These are phyloP conservation scores for Ictalurus furcatus DNA, from an alignment of 2,113 vertebrate genomes.

Conservation along the genomic window DNA sequence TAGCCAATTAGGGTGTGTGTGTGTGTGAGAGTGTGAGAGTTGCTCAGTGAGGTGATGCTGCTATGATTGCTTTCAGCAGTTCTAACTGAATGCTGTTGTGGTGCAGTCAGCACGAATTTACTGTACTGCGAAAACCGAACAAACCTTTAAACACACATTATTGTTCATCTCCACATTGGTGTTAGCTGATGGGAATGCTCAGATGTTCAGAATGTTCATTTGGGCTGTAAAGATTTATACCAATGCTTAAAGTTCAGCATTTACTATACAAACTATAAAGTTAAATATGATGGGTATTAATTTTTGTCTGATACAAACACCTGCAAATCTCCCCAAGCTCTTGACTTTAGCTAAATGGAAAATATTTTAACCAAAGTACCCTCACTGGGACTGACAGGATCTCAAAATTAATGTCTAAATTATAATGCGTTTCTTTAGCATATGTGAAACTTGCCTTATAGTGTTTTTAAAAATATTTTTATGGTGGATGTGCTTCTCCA, in stretches of 20 bases:
- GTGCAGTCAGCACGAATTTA: slow-evolving; percentile 1
- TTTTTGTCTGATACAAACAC: neutral
- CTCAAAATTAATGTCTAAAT: neutral
- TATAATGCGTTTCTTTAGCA: neutral
- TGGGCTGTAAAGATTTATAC: neutral
- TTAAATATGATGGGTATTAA: neutral
- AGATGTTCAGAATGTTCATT: neutral
- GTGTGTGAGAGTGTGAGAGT: slow-evolving; percentile 1
- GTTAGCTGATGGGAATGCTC: neutral
- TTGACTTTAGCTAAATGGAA: neutral
- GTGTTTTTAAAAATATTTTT: neutral
- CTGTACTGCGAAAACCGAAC: neutral
- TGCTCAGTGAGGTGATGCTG: slow-evolving; percentile 27
- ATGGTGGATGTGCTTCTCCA: neutral
- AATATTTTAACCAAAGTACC: neutral
- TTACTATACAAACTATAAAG: neutral
- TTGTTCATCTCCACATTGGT: neutral
- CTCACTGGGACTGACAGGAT: neutral
- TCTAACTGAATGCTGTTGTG: slow-evolving; percentile 16
- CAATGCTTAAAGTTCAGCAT: neutral
- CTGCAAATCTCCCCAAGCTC: neutral
- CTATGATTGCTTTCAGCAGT: slow-evolving; percentile 38
- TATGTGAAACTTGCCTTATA: neutral
- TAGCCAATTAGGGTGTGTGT: slow-evolving; percentile 49
- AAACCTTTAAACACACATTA: neutral